phyloP scores from a whole-genome alignment of 2,888 invertebrate genomes.

The Heliconius ismenius region DNA sequence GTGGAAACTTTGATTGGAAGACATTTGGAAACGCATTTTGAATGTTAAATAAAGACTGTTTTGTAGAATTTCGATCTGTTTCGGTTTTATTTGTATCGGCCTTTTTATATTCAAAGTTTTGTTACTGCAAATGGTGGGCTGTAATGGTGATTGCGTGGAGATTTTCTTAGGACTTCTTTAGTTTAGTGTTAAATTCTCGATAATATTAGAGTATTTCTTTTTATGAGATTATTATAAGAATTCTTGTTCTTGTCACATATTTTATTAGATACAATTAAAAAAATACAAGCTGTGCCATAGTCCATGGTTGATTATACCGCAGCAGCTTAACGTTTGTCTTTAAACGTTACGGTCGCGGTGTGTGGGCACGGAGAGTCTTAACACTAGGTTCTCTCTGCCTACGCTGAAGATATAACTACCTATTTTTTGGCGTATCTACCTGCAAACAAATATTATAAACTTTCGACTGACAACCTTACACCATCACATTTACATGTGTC shows the following conservation, averaged over 20 bases:
- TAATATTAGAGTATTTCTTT: not conserved
- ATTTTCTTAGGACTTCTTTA: slow-evolving; percentile 2
- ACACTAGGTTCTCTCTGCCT: no score
- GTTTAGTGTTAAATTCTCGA: not conserved
- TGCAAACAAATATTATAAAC: not conserved
- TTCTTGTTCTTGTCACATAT: not conserved
- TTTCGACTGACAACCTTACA: not conserved
- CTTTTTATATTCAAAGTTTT: slow-evolving; percentile 39
- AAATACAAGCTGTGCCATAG: no score
- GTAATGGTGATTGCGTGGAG: slow-evolving; percentile 18
- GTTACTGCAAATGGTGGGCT: slow-evolving; percentile 24
- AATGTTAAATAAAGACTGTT: slow-evolving; percentile 58
- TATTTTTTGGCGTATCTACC: no score
- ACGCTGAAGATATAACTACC: no score
- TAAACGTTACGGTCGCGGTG: no score
- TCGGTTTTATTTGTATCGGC: slow-evolving; percentile 53
- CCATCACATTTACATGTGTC: not conserved
- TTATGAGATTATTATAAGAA: not conserved
- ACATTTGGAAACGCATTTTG: slow-evolving; percentile 54
- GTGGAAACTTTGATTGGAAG: slow-evolving; percentile 60
- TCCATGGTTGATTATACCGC: no score
- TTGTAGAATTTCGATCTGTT: slow-evolving; percentile 27
- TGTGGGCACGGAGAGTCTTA: no score
- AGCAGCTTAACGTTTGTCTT: no score
- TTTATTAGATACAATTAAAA: no score